A percentile compares a stretch with the other conserved stretches of the same genome.
phyloP scores from a whole-genome alignment of 2,797 vertebrate genomes.

The Euphonia xanthogaster region DNA sequence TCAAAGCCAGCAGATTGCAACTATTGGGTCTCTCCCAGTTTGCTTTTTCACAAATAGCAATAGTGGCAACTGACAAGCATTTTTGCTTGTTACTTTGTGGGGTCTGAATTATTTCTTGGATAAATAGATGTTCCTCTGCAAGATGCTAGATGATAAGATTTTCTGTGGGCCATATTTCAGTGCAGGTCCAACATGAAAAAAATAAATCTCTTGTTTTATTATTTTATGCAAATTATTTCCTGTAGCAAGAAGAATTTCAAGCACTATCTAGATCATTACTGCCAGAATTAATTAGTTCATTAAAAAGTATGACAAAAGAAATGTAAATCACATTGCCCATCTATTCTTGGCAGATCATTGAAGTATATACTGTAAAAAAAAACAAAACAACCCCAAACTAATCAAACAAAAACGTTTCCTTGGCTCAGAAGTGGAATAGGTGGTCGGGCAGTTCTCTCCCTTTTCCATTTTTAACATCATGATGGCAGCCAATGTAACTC shows the following conservation, averaged over 20 bases:
- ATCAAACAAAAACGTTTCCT: neutral
- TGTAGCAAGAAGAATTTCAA: conserved; percentile 11
- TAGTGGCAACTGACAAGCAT: neutral
- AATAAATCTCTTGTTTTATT: neutral
- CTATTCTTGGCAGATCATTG: neutral
- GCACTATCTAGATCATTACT: conserved; percentile 3
- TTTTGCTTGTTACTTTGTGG: neutral
- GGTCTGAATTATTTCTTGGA: neutral
- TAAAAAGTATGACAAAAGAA: neutral
- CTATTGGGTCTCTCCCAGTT: neutral
- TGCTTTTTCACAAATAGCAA: neutral
- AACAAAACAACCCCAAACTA: neutral
- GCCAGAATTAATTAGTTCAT: conserved; percentile 3
- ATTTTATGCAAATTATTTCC: conserved; percentile 16
- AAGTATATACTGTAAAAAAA: neutral
- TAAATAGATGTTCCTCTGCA: neutral
- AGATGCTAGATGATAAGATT: neutral
- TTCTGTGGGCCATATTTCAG: neutral
- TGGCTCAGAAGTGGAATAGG: neutral
- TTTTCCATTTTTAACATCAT: conserved; percentile 3
- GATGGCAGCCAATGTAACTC: neutral
- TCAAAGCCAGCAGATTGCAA: conserved; percentile 39
- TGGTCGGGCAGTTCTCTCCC: neutral
- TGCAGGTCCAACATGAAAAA: neutral
- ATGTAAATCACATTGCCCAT: neutral